phyloP scores from a whole-genome alignment of 2,797 vertebrate species.

The Sebastes jordani region DNA sequence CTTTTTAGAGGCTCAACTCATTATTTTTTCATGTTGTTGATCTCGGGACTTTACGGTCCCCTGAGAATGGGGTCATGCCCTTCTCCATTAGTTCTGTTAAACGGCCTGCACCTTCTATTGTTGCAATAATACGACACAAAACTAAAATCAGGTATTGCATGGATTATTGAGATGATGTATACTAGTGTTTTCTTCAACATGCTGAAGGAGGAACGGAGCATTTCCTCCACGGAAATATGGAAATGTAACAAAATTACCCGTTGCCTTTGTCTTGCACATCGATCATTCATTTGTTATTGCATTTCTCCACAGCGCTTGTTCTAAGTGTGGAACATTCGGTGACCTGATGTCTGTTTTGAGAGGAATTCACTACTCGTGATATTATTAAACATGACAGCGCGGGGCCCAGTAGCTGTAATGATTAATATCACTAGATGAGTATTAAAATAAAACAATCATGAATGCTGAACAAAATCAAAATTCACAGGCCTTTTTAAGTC shows the following conservation, averaged over 20 bases:
- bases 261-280: slow-evolving; percentile 11
- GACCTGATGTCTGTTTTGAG: slow-evolving; percentile 30
- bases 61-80: slow-evolving; percentile 56
- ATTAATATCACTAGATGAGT: slow-evolving; percentile 26
- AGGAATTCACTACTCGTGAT: slow-evolving; percentile 19
- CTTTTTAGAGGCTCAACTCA: slow-evolving; percentile 56
- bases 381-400: slow-evolving; percentile 49
- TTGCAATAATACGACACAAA: slow-evolving; percentile 8
- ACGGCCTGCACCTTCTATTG: slow-evolving; percentile 20
- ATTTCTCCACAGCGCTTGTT: slow-evolving; percentile 8
- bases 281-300: slow-evolving; percentile 21
- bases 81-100: slow-evolving; percentile 60
- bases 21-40: slow-evolving; percentile 75
- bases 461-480: background rate
- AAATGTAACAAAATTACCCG: slow-evolving; percentile 16
- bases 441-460: slow-evolving; percentile 4
- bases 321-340: slow-evolving; percentile 21
- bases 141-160: background rate
- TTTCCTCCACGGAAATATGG: background rate
- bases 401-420: slow-evolving; percentile 14
- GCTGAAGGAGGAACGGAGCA: background rate
- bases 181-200: background rate
- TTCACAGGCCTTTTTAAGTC: slow-evolving; percentile 14
- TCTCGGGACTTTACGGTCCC: slow-evolving; percentile 51
- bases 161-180: slow-evolving; percentile 6